Base-by-base conservation (phyloP, 64 coral and sea anemone genomes). In the Exaiptasia diaphana region DNA sequence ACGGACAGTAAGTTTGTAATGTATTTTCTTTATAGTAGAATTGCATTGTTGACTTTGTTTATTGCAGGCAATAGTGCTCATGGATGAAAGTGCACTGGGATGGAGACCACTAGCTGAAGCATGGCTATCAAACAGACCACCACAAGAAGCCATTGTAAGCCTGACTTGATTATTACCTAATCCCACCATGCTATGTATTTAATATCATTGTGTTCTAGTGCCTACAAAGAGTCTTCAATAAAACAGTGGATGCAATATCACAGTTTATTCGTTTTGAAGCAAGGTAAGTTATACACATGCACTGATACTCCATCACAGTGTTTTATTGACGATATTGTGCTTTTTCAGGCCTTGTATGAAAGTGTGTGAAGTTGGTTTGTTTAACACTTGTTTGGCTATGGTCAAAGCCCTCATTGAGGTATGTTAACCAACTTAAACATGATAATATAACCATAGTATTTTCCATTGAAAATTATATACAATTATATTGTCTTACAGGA, bases 61-160 rank as follows among this genome's bases (percentile, higher is more conserved):
- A n/a, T 68, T 71, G n/a, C 35, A 99, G 94, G 94, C 84, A 17
- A 78, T 99, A 11, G 80, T 99, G 0, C 92, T 82, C 42, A 88
- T 99, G 94, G 94, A 92, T 53, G 94, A 99, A 31, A 67, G 55
- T 55, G 94, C 92, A 1, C 64, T 99, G 1, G 94, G 94, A 14
- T 99, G 94, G 94, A 70, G 80, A 33, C 94, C 94, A 79, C 55
- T 99, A 12, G 94, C 94, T 32, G 94, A 97, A 85, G 94, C 94
- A 0, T 97, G 89, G 89, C 48, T 97, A 12, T 73, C 44, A 41
- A 91, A 91, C 45, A 88, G 89, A 69, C 81, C 94, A 44, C 71
- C 91, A 6, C 91, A 94, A 38, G 91, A 94, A 68, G 74, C 68
- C 55, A 85, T 89, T 48, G 91, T 94, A 17, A 79, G 86, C 58